Conservation (phyloP, 2,113 vertebrate genomes). For the Ciconia maguari region DNA sequence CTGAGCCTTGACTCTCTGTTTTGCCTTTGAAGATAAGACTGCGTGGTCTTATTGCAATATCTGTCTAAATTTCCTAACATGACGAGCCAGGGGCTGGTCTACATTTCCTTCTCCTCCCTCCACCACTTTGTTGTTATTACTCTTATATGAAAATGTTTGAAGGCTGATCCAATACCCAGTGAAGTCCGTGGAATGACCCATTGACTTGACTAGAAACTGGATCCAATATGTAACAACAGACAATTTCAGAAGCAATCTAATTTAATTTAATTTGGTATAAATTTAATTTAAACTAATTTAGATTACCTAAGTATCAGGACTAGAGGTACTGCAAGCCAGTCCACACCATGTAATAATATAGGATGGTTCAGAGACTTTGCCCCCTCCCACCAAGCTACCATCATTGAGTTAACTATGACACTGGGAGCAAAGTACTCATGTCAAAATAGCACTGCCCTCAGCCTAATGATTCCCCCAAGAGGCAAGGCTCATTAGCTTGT, state of each 20-base stretch:
- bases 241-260: not conserved
- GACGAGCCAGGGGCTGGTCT: not conserved
- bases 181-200: not conserved
- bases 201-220: not conserved
- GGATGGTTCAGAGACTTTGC: not conserved
- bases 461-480: constrained; percentile 22
- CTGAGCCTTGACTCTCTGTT: not conserved
- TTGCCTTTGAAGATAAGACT: constrained; percentile 58
- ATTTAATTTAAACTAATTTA: not conserved
- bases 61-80: not conserved
- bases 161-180: not conserved
- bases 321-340: not conserved
- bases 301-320: not conserved
- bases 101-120: not conserved
- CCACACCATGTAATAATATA: not conserved
- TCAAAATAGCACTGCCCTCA: constrained; percentile 29
- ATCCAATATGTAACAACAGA: not conserved
- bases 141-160: not conserved
- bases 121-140: not conserved
- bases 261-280: not conserved
- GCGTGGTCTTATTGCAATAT: not conserved
- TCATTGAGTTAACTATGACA: constrained; percentile 1
- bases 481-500: constrained; percentile 32
- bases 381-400: not conserved
- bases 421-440: not conserved